Evolutionary conservation across 2,888 invertebrate genomes (phyloP).

Genomic region (Phytoseiulus persimilis): DNA sequence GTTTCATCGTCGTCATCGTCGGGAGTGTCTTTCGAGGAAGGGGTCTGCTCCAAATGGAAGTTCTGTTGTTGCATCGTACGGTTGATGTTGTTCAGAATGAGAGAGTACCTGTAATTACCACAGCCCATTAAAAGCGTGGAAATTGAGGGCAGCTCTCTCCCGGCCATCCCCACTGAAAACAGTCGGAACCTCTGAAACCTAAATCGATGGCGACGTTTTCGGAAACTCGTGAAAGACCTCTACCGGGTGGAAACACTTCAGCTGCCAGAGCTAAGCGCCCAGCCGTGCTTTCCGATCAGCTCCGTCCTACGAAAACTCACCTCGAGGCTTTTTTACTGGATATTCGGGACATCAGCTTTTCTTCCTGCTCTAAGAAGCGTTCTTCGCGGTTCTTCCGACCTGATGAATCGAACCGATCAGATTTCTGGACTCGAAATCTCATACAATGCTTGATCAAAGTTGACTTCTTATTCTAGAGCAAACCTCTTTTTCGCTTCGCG

Average conservation of each 20-base stretch:
- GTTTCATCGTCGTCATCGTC: neutral
- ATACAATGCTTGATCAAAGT: too few species aligned
- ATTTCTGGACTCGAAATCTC: too few species aligned
- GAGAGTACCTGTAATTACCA: neutral
- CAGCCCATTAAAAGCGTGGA: neutral
- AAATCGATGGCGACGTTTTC: too few species aligned
- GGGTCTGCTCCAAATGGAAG: conserved; percentile 22
- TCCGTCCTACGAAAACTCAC: too few species aligned
- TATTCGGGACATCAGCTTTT: conserved; percentile 24
- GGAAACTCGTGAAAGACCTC: neutral
- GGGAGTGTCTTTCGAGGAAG: neutral
- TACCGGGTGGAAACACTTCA: too few species aligned
- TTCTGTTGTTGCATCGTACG: neutral
- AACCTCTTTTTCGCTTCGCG: conserved; percentile 23
- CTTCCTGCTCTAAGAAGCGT: conserved; percentile 26
- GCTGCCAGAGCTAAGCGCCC: neutral
- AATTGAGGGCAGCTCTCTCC: too few species aligned
- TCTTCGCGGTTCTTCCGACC: conserved; percentile 27
- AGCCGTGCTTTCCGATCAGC: too few species aligned
- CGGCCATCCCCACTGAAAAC: too few species aligned
- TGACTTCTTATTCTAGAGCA: neutral
- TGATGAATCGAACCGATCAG: neutral
- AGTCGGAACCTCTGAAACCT: too few species aligned
- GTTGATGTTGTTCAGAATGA: conserved; percentile 24
- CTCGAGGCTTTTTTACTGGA: neutral